Percentiles rank a stretch among this genome's conserved stretches.
Evolutionary conservation across 1,140 invertebrate genomes (phyloP).

Genomic region (Sminthurides bifidus): DNA sequence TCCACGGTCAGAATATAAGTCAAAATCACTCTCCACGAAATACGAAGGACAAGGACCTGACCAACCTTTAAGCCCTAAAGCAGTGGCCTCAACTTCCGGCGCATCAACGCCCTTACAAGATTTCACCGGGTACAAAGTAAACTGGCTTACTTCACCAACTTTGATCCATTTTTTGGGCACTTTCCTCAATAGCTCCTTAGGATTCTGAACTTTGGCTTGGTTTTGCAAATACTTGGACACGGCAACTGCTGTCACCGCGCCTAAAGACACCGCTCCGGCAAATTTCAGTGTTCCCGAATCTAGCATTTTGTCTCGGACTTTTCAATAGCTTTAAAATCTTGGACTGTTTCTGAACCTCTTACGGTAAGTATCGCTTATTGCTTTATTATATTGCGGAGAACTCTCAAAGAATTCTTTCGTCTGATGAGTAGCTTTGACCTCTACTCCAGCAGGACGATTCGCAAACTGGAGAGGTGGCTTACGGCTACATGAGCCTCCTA

Average conservation of each 20-base stretch:
- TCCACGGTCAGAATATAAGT: too few species aligned
- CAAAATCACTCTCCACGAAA: neutral
- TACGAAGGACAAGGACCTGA: neutral
- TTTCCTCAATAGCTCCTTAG: too few species aligned
- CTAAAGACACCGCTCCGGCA: neutral
- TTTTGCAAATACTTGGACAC: neutral
- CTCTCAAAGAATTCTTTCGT: too few species aligned
- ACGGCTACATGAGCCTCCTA: too few species aligned
- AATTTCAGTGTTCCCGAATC: neutral
- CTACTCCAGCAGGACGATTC: too few species aligned
- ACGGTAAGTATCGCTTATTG: too few species aligned
- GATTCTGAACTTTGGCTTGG: neutral
- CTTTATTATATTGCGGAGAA: too few species aligned
- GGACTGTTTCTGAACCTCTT: too few species aligned
- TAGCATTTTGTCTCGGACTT: neutral
- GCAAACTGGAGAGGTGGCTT: too few species aligned
- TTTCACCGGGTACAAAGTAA: conserved; percentile 17
- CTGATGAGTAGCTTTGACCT: too few species aligned
- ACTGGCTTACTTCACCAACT: conserved; percentile 13
- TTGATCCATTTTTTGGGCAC: conserved; percentile 17
- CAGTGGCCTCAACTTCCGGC: conserved; percentile 9
- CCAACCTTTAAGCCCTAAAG: conserved; percentile 21
- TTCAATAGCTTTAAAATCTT: too few species aligned
- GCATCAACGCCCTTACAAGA: conserved; percentile 14
- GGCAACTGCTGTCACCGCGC: neutral